Base-by-base conservation (phyloP, 1,140 invertebrate genomes). In the Aporrectodea caliginosa region DNA sequence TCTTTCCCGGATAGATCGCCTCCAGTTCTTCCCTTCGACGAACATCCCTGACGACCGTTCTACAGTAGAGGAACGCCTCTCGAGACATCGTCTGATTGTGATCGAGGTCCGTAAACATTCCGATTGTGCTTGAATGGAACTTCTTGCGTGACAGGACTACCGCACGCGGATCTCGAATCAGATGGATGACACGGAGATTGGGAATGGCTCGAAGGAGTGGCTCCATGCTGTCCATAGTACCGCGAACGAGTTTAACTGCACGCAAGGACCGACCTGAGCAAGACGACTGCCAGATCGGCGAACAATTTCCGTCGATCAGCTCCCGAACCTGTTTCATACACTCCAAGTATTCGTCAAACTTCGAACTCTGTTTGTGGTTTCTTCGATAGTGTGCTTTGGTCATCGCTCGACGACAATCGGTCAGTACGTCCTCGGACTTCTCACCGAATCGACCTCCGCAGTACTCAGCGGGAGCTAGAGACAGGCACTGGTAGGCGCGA, bases 201-300 rank as follows among this genome's bases (percentile, higher is more conserved):
- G 70, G 70, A 2, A 72, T 2, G 6, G n/a, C 6, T 32, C 27
- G 2, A 14, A 72, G n/a, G 6, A 72, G 27, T 27, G 70, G n/a
- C 70, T 27, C n/a, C n/a, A 72, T 72, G 27, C n/a, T 32, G n/a
- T 29, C 70, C 70, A 72, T 72, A 2, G n/a, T 32, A 29, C n/a
- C n/a, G 2, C 70, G 70, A 27, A 72, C 70, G 2, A 72, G n/a
- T 32, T 72, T 72, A n/a, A 72, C 32, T 29, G 70, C 70, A 12
- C 70, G 70, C 6, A 72, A 27, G n/a, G 6, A 12, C 12, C 12
- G 2, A 6, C n/a, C 12, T 14, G 2, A 6, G 30, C 70, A 72
- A n/a, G 30, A 2, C 70, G 70, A 72, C 70, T n/a, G 2, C 70
- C 2, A 31, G n/a, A 2, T 72, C n/a, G n/a, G 70, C 27, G 30